Evolutionary conservation across 2,888 invertebrate genomes (phyloP).

Genomic region (Cetonia aurata): DNA sequence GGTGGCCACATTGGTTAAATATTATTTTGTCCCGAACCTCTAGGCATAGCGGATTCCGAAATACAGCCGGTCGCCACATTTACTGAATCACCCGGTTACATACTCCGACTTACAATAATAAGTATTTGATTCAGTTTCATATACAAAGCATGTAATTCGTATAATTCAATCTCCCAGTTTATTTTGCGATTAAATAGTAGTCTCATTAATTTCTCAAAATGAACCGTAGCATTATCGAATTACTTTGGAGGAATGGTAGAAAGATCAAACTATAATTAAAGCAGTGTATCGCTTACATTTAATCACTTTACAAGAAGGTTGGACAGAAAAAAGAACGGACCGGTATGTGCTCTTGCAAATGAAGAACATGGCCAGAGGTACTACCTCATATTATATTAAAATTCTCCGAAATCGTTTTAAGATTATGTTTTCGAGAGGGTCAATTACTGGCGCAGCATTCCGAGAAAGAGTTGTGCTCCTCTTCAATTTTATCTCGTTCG

Average conservation of each 20-base stretch:
- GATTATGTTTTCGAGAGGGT: constrained; percentile 37
- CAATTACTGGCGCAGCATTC: constrained; percentile 40
- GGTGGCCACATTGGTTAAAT: too few relatives aligned
- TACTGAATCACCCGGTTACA: too few relatives aligned
- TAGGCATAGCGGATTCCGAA: too few relatives aligned
- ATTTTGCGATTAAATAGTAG: too few relatives aligned
- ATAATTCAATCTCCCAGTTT: too few relatives aligned
- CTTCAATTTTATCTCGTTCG: constrained; percentile 31
- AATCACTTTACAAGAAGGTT: constrained; percentile 20
- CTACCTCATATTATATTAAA: constrained; percentile 23
- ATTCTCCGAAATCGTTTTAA: constrained; percentile 40
- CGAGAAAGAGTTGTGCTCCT: constrained; percentile 29
- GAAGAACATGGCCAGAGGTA: constrained; percentile 4
- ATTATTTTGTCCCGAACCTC: too few relatives aligned
- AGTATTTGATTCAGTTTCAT: too few relatives aligned
- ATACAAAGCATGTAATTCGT: too few relatives aligned
- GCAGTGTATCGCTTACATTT: constrained; percentile 7
- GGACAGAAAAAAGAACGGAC: constrained; percentile 7
- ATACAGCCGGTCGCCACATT: too few relatives aligned
- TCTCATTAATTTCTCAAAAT: neutral
- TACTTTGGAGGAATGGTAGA: too few relatives aligned
- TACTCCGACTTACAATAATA: too few relatives aligned
- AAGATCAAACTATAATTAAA: constrained; percentile 11
- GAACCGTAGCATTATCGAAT: neutral
- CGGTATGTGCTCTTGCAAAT: constrained; percentile 10